Conservation (phyloP, 2,797 vertebrate species). For the Sarcoramphus papa region DNA sequence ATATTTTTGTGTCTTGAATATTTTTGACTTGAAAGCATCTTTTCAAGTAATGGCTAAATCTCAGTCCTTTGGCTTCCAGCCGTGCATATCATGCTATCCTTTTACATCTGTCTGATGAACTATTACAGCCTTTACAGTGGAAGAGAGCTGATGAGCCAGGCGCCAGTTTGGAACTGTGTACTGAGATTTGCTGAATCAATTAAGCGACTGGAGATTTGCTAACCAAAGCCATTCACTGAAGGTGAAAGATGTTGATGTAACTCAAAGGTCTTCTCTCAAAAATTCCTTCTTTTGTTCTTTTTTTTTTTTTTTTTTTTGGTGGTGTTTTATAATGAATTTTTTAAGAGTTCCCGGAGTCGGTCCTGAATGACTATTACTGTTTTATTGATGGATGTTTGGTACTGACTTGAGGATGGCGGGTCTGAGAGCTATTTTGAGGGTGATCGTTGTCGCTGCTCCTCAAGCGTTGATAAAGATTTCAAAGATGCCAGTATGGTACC, state of each 20-base stretch:
- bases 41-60: not conserved
- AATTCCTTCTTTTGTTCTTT: not conserved
- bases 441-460: not conserved
- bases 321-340: not conserved
- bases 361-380: not conserved
- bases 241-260: not conserved
- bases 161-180: rapidly evolving
- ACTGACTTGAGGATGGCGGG: not conserved
- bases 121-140: not conserved
- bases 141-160: not conserved
- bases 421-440: not conserved
- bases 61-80: not conserved
- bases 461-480: not conserved
- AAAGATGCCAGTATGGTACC: not conserved
- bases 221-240: not conserved
- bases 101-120: not conserved
- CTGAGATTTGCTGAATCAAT: not conserved
- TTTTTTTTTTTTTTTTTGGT: not conserved
- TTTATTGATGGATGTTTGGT: not conserved
- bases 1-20: not conserved
- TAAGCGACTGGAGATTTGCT: not conserved
- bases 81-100: rapidly evolving
- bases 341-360: not conserved
- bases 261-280: not conserved
- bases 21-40: not conserved